Evolutionary conservation across 30 jellyfish, hydroid and myxozoan species (phyloP).

Genomic region (Hydractinia echinata): DNA sequence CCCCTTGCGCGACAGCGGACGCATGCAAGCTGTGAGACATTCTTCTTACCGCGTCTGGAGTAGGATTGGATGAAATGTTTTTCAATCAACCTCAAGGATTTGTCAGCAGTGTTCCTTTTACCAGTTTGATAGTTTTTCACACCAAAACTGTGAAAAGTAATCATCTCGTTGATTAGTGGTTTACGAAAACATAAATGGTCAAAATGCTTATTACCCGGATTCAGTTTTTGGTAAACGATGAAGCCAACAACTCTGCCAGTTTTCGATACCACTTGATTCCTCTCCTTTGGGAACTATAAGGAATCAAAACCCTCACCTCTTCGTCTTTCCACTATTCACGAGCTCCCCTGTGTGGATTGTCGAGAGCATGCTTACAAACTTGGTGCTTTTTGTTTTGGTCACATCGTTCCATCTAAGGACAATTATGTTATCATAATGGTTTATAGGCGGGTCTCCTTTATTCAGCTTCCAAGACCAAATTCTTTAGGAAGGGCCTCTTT

Average conservation of each 20-base stretch:
- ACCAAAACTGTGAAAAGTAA: too few relatives aligned
- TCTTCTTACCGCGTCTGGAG: too few relatives aligned
- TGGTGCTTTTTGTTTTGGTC: background rate
- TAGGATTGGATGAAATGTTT: too few relatives aligned
- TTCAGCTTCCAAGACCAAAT: background rate
- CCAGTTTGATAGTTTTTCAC: too few relatives aligned
- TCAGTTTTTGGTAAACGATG: background rate
- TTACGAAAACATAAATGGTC: too few relatives aligned
- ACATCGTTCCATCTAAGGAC: conserved; percentile 24
- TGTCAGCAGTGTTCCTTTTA: too few relatives aligned
- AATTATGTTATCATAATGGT: background rate
- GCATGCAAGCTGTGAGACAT: too few relatives aligned
- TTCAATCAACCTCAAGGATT: too few relatives aligned
- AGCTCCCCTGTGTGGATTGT: background rate
- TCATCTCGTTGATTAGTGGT: too few relatives aligned
- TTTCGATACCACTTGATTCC: background rate
- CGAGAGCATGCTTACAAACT: conserved; percentile 10
- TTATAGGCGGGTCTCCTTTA: conserved; percentile 16
- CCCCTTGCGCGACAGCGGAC: too few relatives aligned
- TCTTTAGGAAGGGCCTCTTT: background rate
- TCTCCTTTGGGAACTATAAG: conserved; percentile 2
- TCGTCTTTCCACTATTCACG: background rate
- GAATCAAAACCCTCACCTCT: background rate
- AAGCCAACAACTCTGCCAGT: background rate
- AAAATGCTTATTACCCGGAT: too few relatives aligned